Evolutionary conservation across 2,797 vertebrate genomes (phyloP).

Genomic region (Bovichtus diacanthus): DNA sequence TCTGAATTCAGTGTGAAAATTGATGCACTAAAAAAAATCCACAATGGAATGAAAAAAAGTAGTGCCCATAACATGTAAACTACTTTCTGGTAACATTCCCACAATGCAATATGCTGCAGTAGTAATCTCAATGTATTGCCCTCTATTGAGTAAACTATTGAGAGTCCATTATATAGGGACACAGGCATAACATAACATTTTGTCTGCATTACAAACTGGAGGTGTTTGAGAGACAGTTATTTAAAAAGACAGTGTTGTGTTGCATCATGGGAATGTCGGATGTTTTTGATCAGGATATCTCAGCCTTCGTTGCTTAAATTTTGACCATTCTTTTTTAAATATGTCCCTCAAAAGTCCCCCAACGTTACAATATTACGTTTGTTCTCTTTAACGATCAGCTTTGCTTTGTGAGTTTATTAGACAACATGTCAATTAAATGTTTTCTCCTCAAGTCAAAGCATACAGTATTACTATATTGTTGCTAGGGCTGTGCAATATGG

Average conservation of each 20-base stretch:
- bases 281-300: not conserved
- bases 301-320: not conserved
- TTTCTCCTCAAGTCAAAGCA: too few relatives aligned
- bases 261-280: conserved; percentile 4
- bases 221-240: not conserved
- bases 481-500: too few relatives aligned
- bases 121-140: not conserved
- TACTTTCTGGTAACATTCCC: too few relatives aligned
- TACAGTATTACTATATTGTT: too few relatives aligned
- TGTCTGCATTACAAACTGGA: not conserved
- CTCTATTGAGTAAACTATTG: not conserved
- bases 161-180: not conserved
- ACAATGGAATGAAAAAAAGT: too few relatives aligned
- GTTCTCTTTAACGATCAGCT: not conserved
- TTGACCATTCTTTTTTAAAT: not conserved
- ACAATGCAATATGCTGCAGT: not conserved
- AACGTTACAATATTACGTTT: not conserved
- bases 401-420: conserved; percentile 5
- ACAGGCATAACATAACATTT: too few relatives aligned
- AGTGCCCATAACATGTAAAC: too few relatives aligned
- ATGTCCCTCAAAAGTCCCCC: not conserved
- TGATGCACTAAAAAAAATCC: not conserved
- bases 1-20: not conserved
- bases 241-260: not conserved
- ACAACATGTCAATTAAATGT: too few relatives aligned